phyloP scores from a whole-genome alignment of 2,797 vertebrate genomes.

The Enteromius thamalakanensis region DNA sequence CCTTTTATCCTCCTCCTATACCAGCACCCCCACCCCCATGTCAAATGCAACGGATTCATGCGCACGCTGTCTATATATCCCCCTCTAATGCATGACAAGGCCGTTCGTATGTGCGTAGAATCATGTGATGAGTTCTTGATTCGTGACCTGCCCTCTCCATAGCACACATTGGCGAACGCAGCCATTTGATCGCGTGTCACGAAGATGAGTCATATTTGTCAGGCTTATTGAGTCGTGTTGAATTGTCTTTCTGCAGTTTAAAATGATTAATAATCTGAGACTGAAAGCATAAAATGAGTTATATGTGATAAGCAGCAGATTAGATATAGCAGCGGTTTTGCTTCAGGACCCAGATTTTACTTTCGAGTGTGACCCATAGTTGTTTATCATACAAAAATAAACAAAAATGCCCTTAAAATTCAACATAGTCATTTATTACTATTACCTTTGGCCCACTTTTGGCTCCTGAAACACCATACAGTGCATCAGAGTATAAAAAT shows the following conservation, averaged over 20 bases:
- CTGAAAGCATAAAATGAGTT: background rate
- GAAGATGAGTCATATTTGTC: slow-evolving; percentile 19
- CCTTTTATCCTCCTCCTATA: slow-evolving; percentile 60
- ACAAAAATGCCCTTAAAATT: slow-evolving; percentile 6
- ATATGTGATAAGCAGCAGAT: background rate
- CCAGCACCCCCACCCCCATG: slow-evolving; percentile 52
- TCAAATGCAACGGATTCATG: background rate
- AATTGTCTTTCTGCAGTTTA: background rate
- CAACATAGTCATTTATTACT: background rate
- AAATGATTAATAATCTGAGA: slow-evolving; percentile 15
- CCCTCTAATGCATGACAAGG: slow-evolving; percentile 9
- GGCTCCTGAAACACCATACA: background rate
- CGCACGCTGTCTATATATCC: background rate
- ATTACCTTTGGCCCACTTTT: background rate
- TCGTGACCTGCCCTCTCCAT: background rate
- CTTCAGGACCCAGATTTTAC: slow-evolving; percentile 1
- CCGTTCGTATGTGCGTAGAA: background rate
- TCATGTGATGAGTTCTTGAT: background rate
- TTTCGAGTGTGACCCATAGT: background rate
- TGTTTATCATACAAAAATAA: slow-evolving; percentile 1
- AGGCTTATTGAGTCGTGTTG: slow-evolving; percentile 8
- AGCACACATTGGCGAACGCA: background rate
- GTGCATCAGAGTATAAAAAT: background rate
- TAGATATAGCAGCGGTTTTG: background rate
- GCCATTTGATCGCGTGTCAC: background rate